Conservation (phyloP, 2,113 vertebrate genomes). For the Heterochromis multidens region DNA sequence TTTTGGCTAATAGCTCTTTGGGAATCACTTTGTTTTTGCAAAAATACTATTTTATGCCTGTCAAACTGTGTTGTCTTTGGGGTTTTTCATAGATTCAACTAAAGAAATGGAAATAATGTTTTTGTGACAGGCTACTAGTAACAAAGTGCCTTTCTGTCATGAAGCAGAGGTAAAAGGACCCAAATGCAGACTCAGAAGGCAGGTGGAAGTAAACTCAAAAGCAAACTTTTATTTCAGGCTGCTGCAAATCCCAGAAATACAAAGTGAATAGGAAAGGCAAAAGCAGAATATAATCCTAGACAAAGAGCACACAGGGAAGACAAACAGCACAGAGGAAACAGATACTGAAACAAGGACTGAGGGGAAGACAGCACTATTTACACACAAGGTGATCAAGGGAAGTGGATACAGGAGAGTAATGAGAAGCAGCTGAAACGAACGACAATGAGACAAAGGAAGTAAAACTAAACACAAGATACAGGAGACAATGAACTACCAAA, state of each 20-base stretch:
- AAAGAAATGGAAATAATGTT: too few species aligned
- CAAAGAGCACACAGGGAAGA: not conserved
- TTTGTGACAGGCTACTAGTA: too few species aligned
- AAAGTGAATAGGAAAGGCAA: not conserved
- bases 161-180: not conserved
- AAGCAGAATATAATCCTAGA: not conserved
- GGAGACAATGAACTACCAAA: not conserved
- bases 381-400: not conserved
- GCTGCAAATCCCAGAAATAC: not conserved
- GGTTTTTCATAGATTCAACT: too few species aligned
- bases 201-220: not conserved
- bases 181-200: not conserved
- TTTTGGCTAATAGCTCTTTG: too few species aligned
- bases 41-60: too few species aligned
- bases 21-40: too few species aligned
- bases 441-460: not conserved
- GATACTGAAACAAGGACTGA: not conserved
- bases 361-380: not conserved
- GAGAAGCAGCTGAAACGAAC: not conserved
- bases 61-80: too few species aligned
- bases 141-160: not conserved
- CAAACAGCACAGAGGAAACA: not conserved
- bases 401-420: not conserved
- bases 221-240: not conserved
- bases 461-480: not conserved